phyloP scores from a whole-genome alignment of 2,888 invertebrate genomes.

The Scaptomyza parva region DNA sequence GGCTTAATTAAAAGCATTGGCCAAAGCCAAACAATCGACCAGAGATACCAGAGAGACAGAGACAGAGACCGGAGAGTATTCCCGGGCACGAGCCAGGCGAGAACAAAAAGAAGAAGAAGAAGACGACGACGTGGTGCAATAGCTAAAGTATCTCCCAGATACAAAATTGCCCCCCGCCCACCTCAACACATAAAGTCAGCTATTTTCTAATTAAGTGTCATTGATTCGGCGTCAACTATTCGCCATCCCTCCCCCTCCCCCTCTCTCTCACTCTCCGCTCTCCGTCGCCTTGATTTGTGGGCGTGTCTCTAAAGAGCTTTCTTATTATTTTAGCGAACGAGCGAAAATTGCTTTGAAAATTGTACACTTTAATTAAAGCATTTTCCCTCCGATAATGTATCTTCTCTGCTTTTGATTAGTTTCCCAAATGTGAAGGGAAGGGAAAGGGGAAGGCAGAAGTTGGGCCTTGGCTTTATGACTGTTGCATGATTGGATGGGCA shows the following conservation, averaged over 20 bases:
- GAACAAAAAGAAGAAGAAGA: slow-evolving; percentile 54
- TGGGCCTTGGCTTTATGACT: neutral
- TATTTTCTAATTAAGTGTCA: slow-evolving; percentile 79
- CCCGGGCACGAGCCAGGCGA: slow-evolving; percentile 45
- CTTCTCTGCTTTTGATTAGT: slow-evolving; percentile 68
- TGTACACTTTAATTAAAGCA: slow-evolving; percentile 77
- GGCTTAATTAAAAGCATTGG: slow-evolving; percentile 74
- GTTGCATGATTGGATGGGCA: neutral
- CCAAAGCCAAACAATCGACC: slow-evolving; percentile 63
- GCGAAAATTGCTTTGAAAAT: slow-evolving; percentile 59
- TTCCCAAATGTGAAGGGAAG: no score
- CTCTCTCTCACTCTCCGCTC: no score
- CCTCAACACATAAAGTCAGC: slow-evolving; percentile 22
- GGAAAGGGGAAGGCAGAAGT: neutral
- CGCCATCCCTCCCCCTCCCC: neutral
- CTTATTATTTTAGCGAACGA: slow-evolving; percentile 22
- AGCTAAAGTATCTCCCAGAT: slow-evolving; percentile 65
- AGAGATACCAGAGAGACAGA: no score
- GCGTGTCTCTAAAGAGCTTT: slow-evolving; percentile 40
- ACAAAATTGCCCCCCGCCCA: slow-evolving; percentile 54
- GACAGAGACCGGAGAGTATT: no score
- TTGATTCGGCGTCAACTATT: slow-evolving; percentile 61
- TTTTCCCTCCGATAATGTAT: slow-evolving; percentile 66
- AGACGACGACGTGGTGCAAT: slow-evolving; percentile 46
- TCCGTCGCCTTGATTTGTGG: slow-evolving; percentile 4